Evolutionary conservation across 2,797 vertebrate genomes (phyloP).

Genomic region (Zalophus californianus): DNA sequence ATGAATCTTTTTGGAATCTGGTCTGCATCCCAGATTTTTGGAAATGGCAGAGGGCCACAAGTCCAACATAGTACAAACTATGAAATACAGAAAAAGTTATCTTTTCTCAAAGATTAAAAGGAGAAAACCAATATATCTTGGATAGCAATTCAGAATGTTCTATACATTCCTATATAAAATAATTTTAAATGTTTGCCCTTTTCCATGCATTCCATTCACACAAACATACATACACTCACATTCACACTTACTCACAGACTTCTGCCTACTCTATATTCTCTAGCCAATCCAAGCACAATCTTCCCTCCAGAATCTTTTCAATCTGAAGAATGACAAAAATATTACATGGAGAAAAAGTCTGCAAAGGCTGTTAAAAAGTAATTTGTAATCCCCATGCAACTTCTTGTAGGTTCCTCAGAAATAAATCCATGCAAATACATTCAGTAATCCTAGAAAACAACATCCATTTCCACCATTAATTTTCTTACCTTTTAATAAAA

Average conservation of each 20-base stretch:
- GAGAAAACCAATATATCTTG: slow-evolving; percentile 44
- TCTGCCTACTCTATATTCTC: slow-evolving; percentile 24
- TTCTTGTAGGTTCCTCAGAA: slow-evolving; percentile 7
- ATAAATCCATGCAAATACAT: slow-evolving; percentile 38
- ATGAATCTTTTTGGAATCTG: slow-evolving; percentile 48
- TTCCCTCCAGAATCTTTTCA: slow-evolving; percentile 54
- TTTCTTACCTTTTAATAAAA: slow-evolving; percentile 66
- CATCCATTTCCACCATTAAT: slow-evolving; percentile 21
- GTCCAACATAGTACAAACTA: slow-evolving; percentile 28
- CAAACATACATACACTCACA: neutral
- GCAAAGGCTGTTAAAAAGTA: slow-evolving; percentile 40
- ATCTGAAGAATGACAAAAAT: slow-evolving; percentile 53
- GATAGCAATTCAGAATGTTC: slow-evolving; percentile 45
- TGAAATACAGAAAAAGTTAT: slow-evolving; percentile 12
- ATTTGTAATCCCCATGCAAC: neutral
- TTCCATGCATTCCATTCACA: slow-evolving; percentile 28
- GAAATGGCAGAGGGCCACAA: slow-evolving; percentile 19
- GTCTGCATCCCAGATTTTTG: slow-evolving; percentile 62
- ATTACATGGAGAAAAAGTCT: neutral
- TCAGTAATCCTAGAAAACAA: slow-evolving; percentile 58
- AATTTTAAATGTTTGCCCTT: slow-evolving; percentile 52
- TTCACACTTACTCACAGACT: neutral
- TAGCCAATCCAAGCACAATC: neutral
- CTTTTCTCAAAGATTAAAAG: slow-evolving; percentile 66
- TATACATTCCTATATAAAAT: slow-evolving; percentile 38